Percentiles rank a stretch among this genome's conserved stretches.
These are phyloP conservation scores for Cyprinodon tularosa DNA, from an alignment of 2,113 vertebrate genomes.

Conservation along the genomic window DNA sequence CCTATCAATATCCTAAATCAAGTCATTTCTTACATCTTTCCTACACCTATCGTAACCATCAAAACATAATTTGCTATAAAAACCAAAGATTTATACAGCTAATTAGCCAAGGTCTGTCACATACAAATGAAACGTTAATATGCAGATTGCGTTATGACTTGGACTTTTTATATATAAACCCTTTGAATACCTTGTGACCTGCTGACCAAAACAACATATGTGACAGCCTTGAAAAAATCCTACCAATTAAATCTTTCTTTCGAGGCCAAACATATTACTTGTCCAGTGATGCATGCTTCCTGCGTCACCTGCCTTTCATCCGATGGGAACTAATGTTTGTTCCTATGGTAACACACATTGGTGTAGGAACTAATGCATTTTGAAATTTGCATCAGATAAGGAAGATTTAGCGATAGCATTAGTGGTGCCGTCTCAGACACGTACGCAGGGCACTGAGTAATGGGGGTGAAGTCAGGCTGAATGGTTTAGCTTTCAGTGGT, in stretches of 20 bases:
- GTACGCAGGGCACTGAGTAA: slow-evolving; percentile 8
- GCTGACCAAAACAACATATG: neutral
- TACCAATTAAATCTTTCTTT: slow-evolving; percentile 52
- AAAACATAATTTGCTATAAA: neutral
- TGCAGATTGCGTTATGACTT: slow-evolving; percentile 23
- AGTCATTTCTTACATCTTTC: neutral
- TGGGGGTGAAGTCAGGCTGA: slow-evolving; percentile 6
- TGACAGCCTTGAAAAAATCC: slow-evolving; percentile 27
- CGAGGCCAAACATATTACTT: slow-evolving; percentile 25
- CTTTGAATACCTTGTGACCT: slow-evolving; percentile 23
- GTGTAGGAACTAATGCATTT: slow-evolving; percentile 15
- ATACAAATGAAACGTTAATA: slow-evolving; percentile 8
- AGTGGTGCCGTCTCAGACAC: neutral
- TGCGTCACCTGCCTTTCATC: slow-evolving; percentile 24
- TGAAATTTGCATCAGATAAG: neutral
- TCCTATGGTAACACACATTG: slow-evolving; percentile 60
- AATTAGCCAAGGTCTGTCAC: neutral
- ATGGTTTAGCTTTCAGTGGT: slow-evolving; percentile 6
- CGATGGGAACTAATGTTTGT: slow-evolving; percentile 51
- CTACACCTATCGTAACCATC: neutral
- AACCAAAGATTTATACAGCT: neutral
- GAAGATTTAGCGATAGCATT: slow-evolving; percentile 14
- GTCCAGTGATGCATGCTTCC: slow-evolving; percentile 20
- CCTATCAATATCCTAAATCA: neutral
- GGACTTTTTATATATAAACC: slow-evolving; percentile 24